Conservation (phyloP, 2,113 vertebrate genomes). For the Myrmecobius fasciatus region DNA sequence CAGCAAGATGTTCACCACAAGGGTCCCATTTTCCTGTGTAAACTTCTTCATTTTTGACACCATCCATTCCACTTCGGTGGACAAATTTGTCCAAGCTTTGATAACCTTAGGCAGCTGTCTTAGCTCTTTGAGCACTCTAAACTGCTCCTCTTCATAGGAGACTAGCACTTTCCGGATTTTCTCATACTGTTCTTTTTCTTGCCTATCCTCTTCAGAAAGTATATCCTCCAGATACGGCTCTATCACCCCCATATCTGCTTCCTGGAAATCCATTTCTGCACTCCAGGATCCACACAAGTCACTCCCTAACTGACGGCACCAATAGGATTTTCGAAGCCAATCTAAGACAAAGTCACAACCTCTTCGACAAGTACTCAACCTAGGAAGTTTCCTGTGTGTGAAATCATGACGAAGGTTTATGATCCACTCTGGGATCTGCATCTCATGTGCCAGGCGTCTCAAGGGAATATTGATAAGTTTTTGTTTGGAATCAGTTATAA, state of each 20-base stretch:
- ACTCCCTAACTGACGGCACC: constrained; percentile 93
- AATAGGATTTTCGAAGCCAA: constrained; percentile 95
- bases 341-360: constrained; percentile 95
- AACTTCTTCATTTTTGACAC: constrained; percentile 92
- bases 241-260: constrained; percentile 75
- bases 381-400: constrained; percentile 93
- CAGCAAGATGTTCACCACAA: constrained; percentile 88
- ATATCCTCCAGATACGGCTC: background rate
- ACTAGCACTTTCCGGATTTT: constrained; percentile 88
- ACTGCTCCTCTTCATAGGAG: constrained; percentile 92
- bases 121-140: constrained; percentile 83
- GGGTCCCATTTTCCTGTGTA: constrained; percentile 86
- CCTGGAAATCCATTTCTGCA: constrained; percentile 82
- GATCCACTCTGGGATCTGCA: constrained; percentile 95
- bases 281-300: constrained; percentile 86
- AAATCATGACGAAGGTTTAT: constrained; percentile 94
- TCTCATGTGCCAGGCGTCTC: constrained; percentile 90
- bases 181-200: constrained; percentile 88
- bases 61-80: constrained; percentile 91
- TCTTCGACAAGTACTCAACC: constrained; percentile 91
- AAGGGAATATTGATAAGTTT: constrained; percentile 86
- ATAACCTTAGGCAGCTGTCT: constrained; percentile 73
- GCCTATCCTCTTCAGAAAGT: constrained; percentile 75
- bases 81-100: constrained; percentile 82
- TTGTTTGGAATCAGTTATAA: constrained; percentile 94